Conservation (phyloP, 2,888 invertebrate species). For the Griposia aprilina region DNA sequence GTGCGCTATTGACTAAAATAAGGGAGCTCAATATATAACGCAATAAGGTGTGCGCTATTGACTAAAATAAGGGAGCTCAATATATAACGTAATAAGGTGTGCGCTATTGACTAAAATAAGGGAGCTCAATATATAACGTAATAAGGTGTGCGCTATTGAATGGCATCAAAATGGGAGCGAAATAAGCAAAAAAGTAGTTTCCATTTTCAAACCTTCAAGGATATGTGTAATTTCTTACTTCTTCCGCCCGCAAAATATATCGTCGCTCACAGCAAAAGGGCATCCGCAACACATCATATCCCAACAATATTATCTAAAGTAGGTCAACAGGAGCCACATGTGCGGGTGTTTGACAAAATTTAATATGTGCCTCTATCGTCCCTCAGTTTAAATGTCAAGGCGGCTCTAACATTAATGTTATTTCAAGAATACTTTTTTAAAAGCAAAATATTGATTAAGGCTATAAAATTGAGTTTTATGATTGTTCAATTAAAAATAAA, state of each 20-base stretch:
- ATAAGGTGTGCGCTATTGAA: background rate
- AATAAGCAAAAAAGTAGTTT: background rate
- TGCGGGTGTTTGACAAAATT: slow-evolving; percentile 56
- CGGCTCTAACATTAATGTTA: slow-evolving; percentile 6
- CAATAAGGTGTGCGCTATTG: too few species aligned
- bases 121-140: too few species aligned
- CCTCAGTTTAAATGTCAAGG: slow-evolving; percentile 55
- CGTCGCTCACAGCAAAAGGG: background rate
- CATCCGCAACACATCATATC: slow-evolving; percentile 4
- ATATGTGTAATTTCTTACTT: background rate
- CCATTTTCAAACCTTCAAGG: background rate
- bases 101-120: background rate
- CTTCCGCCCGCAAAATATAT: background rate
- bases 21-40: too few species aligned
- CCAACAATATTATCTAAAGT: slow-evolving; percentile 41
- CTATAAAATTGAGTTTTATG: background rate
- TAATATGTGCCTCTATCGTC: slow-evolving; percentile 54
- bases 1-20: too few species aligned
- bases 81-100: too few species aligned
- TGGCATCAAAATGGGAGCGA: background rate
- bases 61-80: background rate
- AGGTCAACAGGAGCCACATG: slow-evolving; percentile 55
- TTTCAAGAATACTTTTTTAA: background rate
- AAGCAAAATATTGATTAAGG: background rate
- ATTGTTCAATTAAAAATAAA: background rate